phyloP scores from a whole-genome alignment of 2,797 vertebrate genomes.

The Pseudochirops cupreus region DNA sequence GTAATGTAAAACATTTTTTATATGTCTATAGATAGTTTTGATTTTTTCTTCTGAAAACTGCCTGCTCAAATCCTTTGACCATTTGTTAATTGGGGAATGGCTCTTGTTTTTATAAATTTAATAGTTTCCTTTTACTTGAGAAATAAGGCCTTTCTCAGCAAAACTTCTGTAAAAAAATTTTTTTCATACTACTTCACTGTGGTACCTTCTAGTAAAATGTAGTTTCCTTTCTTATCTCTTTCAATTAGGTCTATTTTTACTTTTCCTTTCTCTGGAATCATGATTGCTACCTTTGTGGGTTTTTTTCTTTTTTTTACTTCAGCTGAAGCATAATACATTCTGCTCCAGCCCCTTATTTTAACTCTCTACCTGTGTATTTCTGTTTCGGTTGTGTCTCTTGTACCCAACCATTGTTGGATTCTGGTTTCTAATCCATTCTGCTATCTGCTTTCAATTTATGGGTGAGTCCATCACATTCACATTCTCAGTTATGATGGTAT shows the following conservation, averaged over 20 bases:
- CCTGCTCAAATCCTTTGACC: neutral
- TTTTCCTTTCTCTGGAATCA: neutral
- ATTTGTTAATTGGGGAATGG: neutral
- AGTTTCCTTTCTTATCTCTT: neutral
- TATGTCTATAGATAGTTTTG: neutral
- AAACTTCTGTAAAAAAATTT: too few relatives aligned
- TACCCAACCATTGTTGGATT: neutral
- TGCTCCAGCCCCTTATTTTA: neutral
- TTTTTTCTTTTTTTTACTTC: neutral
- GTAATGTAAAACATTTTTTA: neutral
- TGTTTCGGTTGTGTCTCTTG: neutral
- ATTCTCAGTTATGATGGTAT: neutral
- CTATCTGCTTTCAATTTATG: neutral
- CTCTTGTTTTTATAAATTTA: neutral
- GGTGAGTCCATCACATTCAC: neutral
- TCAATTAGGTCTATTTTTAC: neutral
- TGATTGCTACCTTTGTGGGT: neutral
- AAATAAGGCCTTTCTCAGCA: neutral
- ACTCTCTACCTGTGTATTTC: neutral
- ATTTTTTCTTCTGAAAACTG: neutral
- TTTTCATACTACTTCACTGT: neutral
- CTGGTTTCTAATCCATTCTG: neutral
- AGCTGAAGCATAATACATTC: neutral
- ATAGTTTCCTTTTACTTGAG: neutral
- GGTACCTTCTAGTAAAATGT: neutral